Base-by-base conservation (phyloP, 2,113 vertebrate species). In the Apodemus sylvaticus region DNA sequence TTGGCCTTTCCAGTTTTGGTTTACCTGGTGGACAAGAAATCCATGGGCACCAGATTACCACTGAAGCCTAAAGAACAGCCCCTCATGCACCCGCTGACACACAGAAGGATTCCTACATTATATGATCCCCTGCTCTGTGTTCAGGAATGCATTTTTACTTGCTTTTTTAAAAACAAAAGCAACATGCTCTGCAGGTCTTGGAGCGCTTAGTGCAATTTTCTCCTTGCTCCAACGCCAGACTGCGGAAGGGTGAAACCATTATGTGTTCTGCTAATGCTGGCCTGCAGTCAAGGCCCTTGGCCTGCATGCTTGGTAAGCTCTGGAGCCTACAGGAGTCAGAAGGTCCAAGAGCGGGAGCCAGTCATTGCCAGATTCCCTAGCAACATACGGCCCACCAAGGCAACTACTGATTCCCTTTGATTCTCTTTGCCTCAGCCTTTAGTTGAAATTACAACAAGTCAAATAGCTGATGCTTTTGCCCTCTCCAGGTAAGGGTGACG, bases 401-500 rank as follows among this genome's bases (percentile, higher is more conserved):
- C 96, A 74, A 94, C 70, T 87, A 83, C 79, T 83, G 94, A 91
- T 97, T 96, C 95, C 91, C 95, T 71, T 82, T 36, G 60, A 82
- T 85, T 96, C 85, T 79, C 74, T 85, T 81, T 58, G 88, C 93
- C 92, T 92, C 95, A 94, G 95, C 83, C 93, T 96, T 98, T 99
- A 99, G 98, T 99, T 99, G 97, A 99, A 98, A 98, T 99, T 99
- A 99, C 99, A 99, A 99, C 99, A 99, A 99, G 98, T 99, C 99
- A 99, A 99, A 98, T 99, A 99, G 98, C 98, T 99, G 99, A 99
- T 99, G 98, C 98, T 99, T 98, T 99, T 99, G 89, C 99, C 99
- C 98, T 99, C 99, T 91, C 99, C 99, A 4, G 99, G 99, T 98
- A 99, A 98, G 1, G 99, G 99, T 60, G 99, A 99, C 95, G 99